Evolutionary conservation across 2,888 invertebrate species (phyloP).

Genomic region (Synergus japonicus): DNA sequence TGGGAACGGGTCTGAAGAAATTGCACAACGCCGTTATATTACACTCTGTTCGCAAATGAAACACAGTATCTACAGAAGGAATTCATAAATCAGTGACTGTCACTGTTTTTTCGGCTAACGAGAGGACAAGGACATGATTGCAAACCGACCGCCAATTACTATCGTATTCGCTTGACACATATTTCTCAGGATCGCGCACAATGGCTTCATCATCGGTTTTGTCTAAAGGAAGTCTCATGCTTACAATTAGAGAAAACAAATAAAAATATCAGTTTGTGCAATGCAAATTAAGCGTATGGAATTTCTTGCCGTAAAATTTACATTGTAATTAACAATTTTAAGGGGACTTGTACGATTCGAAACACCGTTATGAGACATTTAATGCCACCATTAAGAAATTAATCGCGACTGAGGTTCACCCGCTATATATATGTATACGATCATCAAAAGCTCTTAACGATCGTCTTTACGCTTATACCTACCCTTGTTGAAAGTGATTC

Average conservation of each 20-base stretch:
- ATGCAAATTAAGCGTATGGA: no score
- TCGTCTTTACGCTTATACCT: slow-evolving; percentile 14
- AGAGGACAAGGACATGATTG: slow-evolving; percentile 30
- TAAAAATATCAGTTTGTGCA: no score
- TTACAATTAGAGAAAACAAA: no score
- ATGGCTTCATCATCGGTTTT: slow-evolving; percentile 44
- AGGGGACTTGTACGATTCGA: neutral
- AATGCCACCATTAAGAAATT: slow-evolving; percentile 32
- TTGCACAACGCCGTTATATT: slow-evolving; percentile 54
- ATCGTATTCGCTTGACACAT: slow-evolving; percentile 42
- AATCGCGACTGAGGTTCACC: neutral
- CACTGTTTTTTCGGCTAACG: slow-evolving; percentile 47
- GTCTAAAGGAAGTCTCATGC: no score
- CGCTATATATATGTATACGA: neutral
- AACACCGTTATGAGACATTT: slow-evolving; percentile 1
- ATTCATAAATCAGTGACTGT: slow-evolving; percentile 50
- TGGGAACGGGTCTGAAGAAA: slow-evolving; percentile 21
- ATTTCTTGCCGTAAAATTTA: no score
- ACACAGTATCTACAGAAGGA: slow-evolving; percentile 30
- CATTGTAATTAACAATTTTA: neutral
- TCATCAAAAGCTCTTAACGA: slow-evolving; percentile 23
- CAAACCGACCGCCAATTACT: slow-evolving; percentile 40
- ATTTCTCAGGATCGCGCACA: slow-evolving; percentile 42
- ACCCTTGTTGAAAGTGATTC: slow-evolving; percentile 31
- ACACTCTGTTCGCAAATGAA: slow-evolving; percentile 39